phyloP scores from a whole-genome alignment of 2,113 vertebrate genomes.

The Cyanoramphus novaezelandiae region DNA sequence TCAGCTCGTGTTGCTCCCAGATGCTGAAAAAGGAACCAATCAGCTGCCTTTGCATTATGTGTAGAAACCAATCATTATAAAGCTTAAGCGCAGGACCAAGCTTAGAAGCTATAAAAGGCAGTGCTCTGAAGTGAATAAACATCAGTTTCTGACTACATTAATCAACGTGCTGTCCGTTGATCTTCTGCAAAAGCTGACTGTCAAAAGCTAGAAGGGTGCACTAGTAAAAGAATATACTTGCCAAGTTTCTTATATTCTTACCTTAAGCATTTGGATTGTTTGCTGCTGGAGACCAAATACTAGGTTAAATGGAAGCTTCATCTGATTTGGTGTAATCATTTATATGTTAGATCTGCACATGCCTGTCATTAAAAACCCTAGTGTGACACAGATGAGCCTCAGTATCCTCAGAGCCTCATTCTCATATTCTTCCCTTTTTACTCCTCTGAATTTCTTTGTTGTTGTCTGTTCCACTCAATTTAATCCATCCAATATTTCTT shows the following conservation, averaged over 20 bases:
- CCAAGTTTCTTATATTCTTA: background rate
- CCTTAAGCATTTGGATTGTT: background rate
- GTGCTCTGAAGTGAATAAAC: no score
- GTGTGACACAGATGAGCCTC: background rate
- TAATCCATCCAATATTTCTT: background rate
- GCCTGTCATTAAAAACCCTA: background rate
- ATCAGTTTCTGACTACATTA: no score
- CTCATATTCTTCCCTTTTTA: background rate
- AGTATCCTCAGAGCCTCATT: background rate
- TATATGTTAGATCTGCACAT: background rate
- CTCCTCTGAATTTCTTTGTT: background rate
- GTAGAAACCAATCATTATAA: no score
- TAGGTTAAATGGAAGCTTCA: background rate
- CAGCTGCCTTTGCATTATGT: no score
- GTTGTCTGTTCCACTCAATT: conserved; percentile 31
- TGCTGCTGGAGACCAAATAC: background rate
- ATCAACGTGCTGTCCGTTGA: no score
- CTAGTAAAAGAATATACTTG: background rate
- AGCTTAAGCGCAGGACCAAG: no score
- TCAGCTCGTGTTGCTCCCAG: no score
- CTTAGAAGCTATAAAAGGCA: no score
- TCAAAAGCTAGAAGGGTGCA: background rate
- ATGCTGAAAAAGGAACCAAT: no score
- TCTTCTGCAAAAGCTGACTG: background rate
- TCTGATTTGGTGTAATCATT: background rate